phyloP scores from a whole-genome alignment of 37 sponge, comb jelly and placozoan genomes.

The Theonella swinhoei region DNA sequence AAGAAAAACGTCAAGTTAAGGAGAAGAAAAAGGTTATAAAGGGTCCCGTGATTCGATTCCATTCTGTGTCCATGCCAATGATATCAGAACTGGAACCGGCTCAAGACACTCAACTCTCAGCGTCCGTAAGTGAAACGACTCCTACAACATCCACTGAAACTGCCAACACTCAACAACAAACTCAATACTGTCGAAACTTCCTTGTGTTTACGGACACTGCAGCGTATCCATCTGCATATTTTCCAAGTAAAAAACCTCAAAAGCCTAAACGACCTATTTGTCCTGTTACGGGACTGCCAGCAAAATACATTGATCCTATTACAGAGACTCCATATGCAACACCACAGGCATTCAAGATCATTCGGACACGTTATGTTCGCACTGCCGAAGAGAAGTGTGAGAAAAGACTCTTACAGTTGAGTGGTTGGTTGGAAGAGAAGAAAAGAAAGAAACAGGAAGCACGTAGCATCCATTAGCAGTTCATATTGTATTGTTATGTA shows the following conservation, averaged over 20 bases:
- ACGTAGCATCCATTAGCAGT: not conserved
- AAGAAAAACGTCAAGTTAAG: slow-evolving; percentile 81
- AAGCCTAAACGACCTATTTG: slow-evolving; percentile 60
- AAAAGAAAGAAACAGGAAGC: slow-evolving; percentile 50
- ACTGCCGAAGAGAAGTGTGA: slow-evolving; percentile 84
- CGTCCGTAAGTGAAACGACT: not conserved
- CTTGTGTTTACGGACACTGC: slow-evolving; percentile 85
- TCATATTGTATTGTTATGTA: not conserved
- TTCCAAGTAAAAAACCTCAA: slow-evolving; percentile 18
- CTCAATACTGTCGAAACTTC: slow-evolving; percentile 86
- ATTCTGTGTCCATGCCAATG: slow-evolving; percentile 85
- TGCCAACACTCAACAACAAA: not conserved
- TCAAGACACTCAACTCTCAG: not conserved
- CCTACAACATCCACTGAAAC: not conserved
- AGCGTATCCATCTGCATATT: slow-evolving; percentile 66
- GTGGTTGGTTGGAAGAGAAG: slow-evolving; percentile 84
- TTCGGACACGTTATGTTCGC: slow-evolving; percentile 69
- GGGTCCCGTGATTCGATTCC: slow-evolving; percentile 84
- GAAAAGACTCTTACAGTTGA: slow-evolving; percentile 67
- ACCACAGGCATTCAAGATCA: slow-evolving; percentile 86
- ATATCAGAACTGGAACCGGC: slow-evolving; percentile 8
- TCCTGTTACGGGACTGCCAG: slow-evolving; percentile 90
- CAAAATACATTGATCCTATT: slow-evolving; percentile 93
- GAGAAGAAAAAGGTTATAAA: slow-evolving; percentile 51
- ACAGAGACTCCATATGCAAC: slow-evolving; percentile 92